A percentile compares a stretch with the other conserved stretches of the same genome.
Evolutionary conservation across 2,113 vertebrate genomes (phyloP).

Genomic region (Microtus montanus): DNA sequence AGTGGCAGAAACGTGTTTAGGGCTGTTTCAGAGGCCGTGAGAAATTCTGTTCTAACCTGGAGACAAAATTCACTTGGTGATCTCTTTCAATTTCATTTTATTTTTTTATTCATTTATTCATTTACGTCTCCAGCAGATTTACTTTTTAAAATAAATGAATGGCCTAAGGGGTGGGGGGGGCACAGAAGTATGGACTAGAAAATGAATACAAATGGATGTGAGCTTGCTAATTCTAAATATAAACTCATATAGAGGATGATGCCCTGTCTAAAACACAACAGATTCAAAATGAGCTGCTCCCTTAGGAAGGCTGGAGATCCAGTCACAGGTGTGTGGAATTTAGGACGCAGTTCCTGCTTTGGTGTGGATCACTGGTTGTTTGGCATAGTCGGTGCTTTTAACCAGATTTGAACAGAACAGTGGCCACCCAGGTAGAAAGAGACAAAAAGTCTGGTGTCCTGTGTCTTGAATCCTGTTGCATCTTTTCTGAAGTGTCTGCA

Average conservation of each 20-base stretch:
- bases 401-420: not conserved
- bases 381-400: not conserved
- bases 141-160: not conserved
- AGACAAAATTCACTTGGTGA: not conserved
- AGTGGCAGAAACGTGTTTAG: not conserved
- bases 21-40: not conserved
- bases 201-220: not conserved
- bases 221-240: not conserved
- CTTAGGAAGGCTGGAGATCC: not conserved
- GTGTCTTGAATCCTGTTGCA: not conserved
- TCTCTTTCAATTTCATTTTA: not conserved
- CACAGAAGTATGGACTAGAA: not conserved
- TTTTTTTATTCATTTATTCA: not conserved
- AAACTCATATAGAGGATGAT: not conserved
- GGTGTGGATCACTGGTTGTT: not conserved
- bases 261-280: not conserved
- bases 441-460: not conserved
- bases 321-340: not conserved
- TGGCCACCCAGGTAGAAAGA: not conserved
- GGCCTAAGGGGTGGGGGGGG: not conserved
- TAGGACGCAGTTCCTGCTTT: not conserved
- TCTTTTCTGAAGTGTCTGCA: not conserved
- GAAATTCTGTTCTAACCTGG: not conserved
- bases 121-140: not conserved
- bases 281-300: not conserved